Evolutionary conservation across 53 echinoderm and acorn worm genomes (phyloP).

Genomic region (Zoroaster sp.): DNA sequence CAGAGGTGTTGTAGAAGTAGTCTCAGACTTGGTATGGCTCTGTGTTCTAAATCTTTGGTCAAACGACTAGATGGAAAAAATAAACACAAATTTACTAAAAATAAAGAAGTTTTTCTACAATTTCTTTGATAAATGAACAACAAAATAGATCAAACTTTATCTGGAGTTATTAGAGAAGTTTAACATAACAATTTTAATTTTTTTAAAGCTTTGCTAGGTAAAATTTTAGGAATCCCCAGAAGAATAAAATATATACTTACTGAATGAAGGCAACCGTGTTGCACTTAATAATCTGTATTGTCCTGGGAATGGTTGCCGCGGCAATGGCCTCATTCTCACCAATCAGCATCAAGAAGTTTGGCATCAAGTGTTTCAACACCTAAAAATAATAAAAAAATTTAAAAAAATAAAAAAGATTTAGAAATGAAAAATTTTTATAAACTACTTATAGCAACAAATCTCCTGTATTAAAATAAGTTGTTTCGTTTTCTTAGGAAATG

Average conservation of each 20-base stretch:
- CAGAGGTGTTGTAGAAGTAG: slow-evolving; percentile 89
- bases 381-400: slow-evolving; percentile 6
- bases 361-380: slow-evolving; percentile 85
- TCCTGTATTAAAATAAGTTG: no score
- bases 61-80: slow-evolving; percentile 61
- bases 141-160: no score
- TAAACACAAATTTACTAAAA: neutral
- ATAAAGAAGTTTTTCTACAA: no score
- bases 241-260: slow-evolving; percentile 47
- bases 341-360: slow-evolving; percentile 87
- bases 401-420: neutral
- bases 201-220: no score
- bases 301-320: slow-evolving; percentile 68
- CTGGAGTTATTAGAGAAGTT: no score
- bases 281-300: slow-evolving; percentile 67
- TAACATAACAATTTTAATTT: no score
- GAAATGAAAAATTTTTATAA: no score
- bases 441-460: no score
- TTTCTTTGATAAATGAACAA: no score
- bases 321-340: slow-evolving; percentile 87
- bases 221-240: no score
- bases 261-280: slow-evolving; percentile 73
- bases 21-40: slow-evolving; percentile 54
- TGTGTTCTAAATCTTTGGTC: slow-evolving; percentile 62
- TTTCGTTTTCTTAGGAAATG: no score